These are phyloP conservation scores for Bubo blakistoni DNA, from an alignment of 2,113 vertebrate genomes.

Conservation along the genomic window DNA sequence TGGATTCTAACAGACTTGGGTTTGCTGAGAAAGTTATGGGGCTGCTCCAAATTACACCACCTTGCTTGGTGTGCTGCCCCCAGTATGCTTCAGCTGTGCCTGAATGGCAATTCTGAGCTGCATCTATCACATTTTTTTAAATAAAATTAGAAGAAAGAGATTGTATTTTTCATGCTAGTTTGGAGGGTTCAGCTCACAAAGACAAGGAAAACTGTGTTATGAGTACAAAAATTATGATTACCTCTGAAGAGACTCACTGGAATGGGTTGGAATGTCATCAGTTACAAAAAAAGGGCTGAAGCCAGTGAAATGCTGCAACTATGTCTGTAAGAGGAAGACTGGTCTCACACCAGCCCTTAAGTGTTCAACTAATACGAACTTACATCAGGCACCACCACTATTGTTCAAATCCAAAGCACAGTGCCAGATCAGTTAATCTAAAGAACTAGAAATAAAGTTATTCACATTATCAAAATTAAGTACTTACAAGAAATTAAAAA, in stretches of 20 bases:
- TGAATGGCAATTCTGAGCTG: not conserved
- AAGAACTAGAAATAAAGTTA: not conserved
- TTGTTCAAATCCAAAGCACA: not conserved
- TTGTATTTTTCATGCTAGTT: not conserved
- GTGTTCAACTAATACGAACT: accelerated
- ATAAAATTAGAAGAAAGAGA: not conserved
- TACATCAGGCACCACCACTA: not conserved
- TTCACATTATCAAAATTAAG: not conserved
- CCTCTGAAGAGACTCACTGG: not conserved
- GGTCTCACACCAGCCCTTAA: not conserved
- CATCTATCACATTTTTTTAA: not conserved
- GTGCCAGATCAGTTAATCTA: not conserved
- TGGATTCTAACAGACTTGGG: not conserved
- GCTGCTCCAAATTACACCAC: not conserved
- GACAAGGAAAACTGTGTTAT: not conserved
- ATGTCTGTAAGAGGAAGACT: not conserved
- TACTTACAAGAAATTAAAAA: not conserved
- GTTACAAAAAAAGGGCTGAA: not conserved
- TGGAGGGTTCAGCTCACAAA: not conserved
- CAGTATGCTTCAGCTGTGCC: not conserved
- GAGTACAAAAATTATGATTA: not conserved
- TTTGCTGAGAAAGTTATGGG: not conserved
- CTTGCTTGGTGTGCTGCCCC: not conserved
- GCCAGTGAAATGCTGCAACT: not conserved
- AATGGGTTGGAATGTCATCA: not conserved